These are phyloP conservation scores for Craniophora ligustri DNA, from an alignment of 2,888 invertebrate species.

Conservation along the genomic window DNA sequence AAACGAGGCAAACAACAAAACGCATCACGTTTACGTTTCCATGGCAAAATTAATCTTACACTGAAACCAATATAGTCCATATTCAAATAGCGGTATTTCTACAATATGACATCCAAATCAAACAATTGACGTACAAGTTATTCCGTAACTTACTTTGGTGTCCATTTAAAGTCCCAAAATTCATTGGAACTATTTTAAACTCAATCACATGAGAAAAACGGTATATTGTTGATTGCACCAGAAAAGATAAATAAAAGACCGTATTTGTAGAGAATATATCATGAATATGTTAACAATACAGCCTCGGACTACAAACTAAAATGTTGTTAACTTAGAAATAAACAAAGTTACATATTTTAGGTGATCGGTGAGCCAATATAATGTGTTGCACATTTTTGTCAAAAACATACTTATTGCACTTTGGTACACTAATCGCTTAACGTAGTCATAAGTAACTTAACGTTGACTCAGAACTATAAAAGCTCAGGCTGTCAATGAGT, in stretches of 20 bases:
- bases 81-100: not conserved
- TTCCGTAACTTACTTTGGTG: conserved; percentile 31
- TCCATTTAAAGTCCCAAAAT: conserved; percentile 1
- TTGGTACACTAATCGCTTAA: no score
- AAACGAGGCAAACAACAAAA: no score
- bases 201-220: conserved; percentile 10
- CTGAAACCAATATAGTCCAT: no score
- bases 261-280: conserved; percentile 22
- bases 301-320: conserved; percentile 70
- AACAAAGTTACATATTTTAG: conserved; percentile 80
- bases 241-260: not conserved
- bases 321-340: conserved; percentile 75
- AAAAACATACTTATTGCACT: conserved; percentile 1
- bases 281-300: conserved; percentile 51
- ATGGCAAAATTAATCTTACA: no score
- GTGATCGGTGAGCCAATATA: conserved; percentile 28
- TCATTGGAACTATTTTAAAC: not conserved
- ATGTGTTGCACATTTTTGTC: conserved; percentile 41
- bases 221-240: conserved; percentile 13
- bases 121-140: conserved; percentile 12
- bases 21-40: no score
- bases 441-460: no score
- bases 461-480: no score
- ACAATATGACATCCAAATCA: conserved; percentile 5
- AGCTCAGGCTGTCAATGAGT: no score